A percentile compares a stretch with the other conserved stretches of the same genome.
phyloP scores from a whole-genome alignment of 1,140 invertebrate species.

The Drosophila serrata region DNA sequence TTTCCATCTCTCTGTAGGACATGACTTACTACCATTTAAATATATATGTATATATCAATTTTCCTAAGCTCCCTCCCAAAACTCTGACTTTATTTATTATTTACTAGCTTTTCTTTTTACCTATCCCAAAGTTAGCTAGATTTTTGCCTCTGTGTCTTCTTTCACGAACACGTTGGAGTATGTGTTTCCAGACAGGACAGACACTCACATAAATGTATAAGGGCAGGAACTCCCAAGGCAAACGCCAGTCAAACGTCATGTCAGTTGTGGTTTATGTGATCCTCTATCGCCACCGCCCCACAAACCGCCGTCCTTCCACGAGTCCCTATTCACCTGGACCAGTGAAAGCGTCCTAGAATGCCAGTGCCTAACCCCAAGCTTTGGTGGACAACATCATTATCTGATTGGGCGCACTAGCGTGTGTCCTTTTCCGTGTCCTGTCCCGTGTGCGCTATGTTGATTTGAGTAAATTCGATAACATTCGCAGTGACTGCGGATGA shows the following conservation, averaged over 20 bases:
- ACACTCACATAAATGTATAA: slow-evolving; percentile 17
- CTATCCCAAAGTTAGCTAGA: neutral
- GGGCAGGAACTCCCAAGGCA: slow-evolving; percentile 58
- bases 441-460: slow-evolving; percentile 21
- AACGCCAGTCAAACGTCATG: slow-evolving; percentile 79
- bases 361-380: slow-evolving; percentile 9
- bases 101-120: neutral
- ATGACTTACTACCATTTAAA: neutral
- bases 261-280: slow-evolving; percentile 80
- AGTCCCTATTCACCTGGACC: slow-evolving; percentile 10
- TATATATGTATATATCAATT: no score
- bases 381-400: slow-evolving; percentile 56
- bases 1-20: neutral
- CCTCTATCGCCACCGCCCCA: slow-evolving; percentile 19
- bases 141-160: slow-evolving; percentile 6
- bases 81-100: slow-evolving; percentile 1
- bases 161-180: neutral
- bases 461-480: slow-evolving; percentile 58
- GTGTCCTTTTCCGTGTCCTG: neutral
- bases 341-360: neutral
- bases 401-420: slow-evolving; percentile 60
- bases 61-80: no score
- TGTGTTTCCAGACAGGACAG: slow-evolving; percentile 21
- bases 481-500: slow-evolving; percentile 34
- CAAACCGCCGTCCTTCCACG: neutral